Conservation (phyloP, 2,888 invertebrate genomes). For the Drosophila demipolita region DNA sequence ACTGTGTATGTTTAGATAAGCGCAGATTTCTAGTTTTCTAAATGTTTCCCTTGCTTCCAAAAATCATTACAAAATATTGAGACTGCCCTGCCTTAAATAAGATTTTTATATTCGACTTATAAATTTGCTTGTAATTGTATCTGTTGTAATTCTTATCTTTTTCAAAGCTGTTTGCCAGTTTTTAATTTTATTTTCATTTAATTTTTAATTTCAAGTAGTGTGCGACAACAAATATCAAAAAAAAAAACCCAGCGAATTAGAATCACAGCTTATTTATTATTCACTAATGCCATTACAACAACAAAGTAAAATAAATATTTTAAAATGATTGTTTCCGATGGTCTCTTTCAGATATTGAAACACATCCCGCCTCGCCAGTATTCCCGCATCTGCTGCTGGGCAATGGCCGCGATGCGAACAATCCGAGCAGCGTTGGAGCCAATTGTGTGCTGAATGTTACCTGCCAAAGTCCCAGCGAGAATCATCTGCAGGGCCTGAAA, state of each 20-base stretch:
- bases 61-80: neutral
- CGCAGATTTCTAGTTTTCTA: neutral
- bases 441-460: conserved; percentile 93
- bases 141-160: neutral
- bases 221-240: too few species aligned
- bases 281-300: neutral
- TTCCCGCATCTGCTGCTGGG: conserved; percentile 93
- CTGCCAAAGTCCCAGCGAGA: conserved; percentile 89
- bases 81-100: neutral
- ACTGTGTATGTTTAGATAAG: conserved; percentile 23
- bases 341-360: conserved; percentile 88
- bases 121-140: neutral
- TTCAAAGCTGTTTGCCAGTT: neutral
- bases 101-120: neutral
- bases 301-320: neutral
- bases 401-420: conserved; percentile 92
- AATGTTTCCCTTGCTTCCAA: neutral
- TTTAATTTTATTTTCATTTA: neutral
- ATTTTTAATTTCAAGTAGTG: neutral
- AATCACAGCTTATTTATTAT: neutral
- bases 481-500: conserved; percentile 88
- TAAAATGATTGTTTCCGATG: neutral
- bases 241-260: neutral
- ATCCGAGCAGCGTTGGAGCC: conserved; percentile 89
- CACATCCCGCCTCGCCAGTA: conserved; percentile 91